Conservation (phyloP, 2,888 invertebrate species). For the Toxonevra muliebris region DNA sequence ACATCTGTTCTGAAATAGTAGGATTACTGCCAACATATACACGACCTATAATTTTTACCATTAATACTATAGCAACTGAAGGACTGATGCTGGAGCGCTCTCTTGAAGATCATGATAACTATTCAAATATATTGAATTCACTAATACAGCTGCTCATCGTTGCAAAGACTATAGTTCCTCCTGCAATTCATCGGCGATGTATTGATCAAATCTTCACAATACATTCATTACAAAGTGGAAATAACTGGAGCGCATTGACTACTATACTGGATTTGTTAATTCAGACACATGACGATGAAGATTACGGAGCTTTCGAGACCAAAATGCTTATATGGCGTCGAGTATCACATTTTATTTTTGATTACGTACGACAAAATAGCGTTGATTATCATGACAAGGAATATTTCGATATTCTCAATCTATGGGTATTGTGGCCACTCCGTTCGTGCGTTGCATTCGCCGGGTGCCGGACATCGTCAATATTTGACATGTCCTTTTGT, state of each 20-base stretch:
- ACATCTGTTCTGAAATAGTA: constrained; percentile 45
- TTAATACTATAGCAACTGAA: constrained; percentile 48
- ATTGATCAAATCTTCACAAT: constrained; percentile 46
- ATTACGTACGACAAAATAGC: constrained; percentile 41
- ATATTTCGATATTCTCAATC: constrained; percentile 52
- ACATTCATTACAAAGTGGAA: constrained; percentile 40
- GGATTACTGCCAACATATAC: constrained; percentile 41
- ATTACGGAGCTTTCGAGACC: constrained; percentile 49
- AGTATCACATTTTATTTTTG: constrained; percentile 47
- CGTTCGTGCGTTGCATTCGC: constrained; percentile 50
- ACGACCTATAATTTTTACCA: constrained; percentile 44
- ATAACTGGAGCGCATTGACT: constrained; percentile 45
- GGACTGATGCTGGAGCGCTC: constrained; percentile 37
- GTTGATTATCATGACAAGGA: constrained; percentile 34
- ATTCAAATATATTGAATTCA: constrained; percentile 31
- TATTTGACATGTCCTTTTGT: constrained; percentile 51
- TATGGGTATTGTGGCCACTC: constrained; percentile 61
- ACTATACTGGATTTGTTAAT: constrained; percentile 48
- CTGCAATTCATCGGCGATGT: constrained; percentile 50
- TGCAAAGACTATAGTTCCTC: constrained; percentile 45
- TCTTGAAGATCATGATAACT: constrained; percentile 31
- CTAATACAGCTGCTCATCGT: constrained; percentile 42
- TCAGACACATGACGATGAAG: constrained; percentile 50
- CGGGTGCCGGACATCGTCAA: constrained; percentile 40
- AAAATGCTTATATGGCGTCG: constrained; percentile 57